phyloP scores from a whole-genome alignment of 1,140 invertebrate species.

The Apis florea region DNA sequence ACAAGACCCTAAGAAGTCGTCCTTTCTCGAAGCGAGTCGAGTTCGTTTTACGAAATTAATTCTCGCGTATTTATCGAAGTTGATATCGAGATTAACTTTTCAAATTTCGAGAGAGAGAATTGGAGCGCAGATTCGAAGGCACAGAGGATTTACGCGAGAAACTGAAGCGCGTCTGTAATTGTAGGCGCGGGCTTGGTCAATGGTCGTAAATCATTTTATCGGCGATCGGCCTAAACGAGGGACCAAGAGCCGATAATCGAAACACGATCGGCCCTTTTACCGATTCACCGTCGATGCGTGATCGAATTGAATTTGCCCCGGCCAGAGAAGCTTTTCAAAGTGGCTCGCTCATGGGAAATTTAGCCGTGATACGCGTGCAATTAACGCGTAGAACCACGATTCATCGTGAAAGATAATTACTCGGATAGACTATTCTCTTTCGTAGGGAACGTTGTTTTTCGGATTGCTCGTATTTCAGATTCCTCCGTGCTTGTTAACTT shows the following conservation, averaged over 20 bases:
- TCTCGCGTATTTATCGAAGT: conserved; percentile 7
- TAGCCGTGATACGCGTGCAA: background rate
- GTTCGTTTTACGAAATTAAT: background rate
- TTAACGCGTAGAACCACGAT: background rate
- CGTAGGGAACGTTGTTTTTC: too few species aligned
- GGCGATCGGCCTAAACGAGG: conserved; percentile 1
- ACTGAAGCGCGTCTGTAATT: background rate
- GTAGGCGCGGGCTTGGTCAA: background rate
- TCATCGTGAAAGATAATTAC: background rate
- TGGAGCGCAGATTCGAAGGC: background rate
- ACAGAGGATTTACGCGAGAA: background rate
- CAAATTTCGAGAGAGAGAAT: background rate
- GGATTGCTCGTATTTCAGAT: background rate
- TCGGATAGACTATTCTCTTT: too few species aligned
- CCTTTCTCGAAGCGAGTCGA: background rate
- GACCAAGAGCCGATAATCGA: conserved; percentile 6
- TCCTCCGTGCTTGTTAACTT: too few species aligned
- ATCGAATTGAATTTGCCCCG: conserved; percentile 5
- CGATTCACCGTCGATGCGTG: background rate
- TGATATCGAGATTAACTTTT: background rate
- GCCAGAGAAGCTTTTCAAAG: background rate
- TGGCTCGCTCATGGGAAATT: background rate
- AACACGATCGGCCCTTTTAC: conserved; percentile 12
- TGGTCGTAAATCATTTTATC: conserved; percentile 10
- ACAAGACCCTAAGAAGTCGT: background rate